A percentile compares a stretch with the other conserved stretches of the same genome.
phyloP scores from a whole-genome alignment of 2,113 vertebrate species.

The Alosa alosa region DNA sequence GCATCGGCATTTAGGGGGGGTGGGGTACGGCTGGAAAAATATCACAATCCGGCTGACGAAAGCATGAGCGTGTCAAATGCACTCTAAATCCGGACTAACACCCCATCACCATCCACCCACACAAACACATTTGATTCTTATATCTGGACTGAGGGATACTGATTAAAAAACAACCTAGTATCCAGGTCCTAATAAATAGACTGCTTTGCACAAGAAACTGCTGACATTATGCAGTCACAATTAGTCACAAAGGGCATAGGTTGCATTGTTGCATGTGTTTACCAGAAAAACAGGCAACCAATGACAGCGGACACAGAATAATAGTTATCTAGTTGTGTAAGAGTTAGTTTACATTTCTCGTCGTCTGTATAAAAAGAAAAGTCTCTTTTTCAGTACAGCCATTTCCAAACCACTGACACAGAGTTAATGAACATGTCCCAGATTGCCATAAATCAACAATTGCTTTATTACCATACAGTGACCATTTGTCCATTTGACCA shows the following conservation, averaged over 20 bases:
- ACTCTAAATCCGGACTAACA: constrained; percentile 22
- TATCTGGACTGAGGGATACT: not conserved
- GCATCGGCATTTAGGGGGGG: not conserved
- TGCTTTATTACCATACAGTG: not conserved
- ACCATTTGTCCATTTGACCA: not conserved
- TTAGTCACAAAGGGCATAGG: not conserved
- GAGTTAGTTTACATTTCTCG: not conserved
- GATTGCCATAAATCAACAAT: not conserved
- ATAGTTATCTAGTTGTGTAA: not conserved
- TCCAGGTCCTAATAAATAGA: not conserved
- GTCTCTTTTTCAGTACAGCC: not conserved
- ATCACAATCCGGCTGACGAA: constrained; percentile 25
- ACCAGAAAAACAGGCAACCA: not conserved
- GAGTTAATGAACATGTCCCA: not conserved
- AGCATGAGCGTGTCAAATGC: constrained; percentile 26
- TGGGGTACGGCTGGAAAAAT: constrained; percentile 4
- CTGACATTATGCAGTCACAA: not conserved
- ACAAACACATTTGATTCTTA: constrained; percentile 15
- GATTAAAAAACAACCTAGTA: not conserved
- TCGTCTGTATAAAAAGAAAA: too few relatives aligned
- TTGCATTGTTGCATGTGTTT: too few relatives aligned
- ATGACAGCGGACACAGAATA: not conserved
- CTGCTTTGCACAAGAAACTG: not conserved
- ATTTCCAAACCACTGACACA: not conserved
- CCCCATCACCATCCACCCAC: constrained; percentile 1